phyloP scores from a whole-genome alignment of 1,140 invertebrate species.

The Trachelipus rathkii region DNA sequence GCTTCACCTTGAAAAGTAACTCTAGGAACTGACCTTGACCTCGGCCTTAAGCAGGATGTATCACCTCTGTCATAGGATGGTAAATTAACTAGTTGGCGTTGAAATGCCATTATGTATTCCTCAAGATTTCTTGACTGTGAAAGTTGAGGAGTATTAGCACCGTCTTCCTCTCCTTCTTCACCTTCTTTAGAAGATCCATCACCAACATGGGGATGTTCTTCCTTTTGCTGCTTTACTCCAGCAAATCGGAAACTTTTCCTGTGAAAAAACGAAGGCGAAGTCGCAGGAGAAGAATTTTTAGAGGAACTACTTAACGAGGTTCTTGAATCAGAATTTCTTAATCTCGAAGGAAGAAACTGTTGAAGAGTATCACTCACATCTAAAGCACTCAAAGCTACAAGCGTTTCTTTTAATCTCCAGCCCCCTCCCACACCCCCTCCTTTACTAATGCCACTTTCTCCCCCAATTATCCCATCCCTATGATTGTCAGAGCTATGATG shows the following conservation, averaged over 20 bases:
- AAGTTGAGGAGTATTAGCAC: conserved; percentile 28
- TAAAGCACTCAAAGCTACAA: conserved; percentile 46
- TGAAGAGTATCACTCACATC: conserved; percentile 40
- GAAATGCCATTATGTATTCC: conserved; percentile 56
- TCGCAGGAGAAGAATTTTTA: conserved; percentile 35
- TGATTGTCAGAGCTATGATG: not conserved
- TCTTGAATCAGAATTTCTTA: conserved; percentile 34
- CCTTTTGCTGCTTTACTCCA: conserved; percentile 29
- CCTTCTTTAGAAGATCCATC: not conserved
- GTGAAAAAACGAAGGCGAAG: conserved; percentile 40
- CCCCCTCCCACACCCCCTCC: conserved; percentile 9
- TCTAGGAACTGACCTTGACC: conserved; percentile 56
- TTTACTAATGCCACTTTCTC: not conserved
- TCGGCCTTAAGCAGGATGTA: conserved; percentile 49
- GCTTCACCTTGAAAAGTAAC: conserved; percentile 53
- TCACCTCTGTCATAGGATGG: conserved; percentile 51
- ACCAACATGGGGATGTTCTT: not conserved
- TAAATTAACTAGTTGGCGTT: conserved; percentile 56
- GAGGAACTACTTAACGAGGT: conserved; percentile 36
- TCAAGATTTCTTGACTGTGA: conserved; percentile 46
- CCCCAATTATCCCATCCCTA: not conserved
- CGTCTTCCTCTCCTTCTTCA: not conserved
- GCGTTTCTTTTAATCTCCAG: conserved; percentile 45
- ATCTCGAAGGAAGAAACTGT: conserved; percentile 30
- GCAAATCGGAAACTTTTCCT: conserved; percentile 47